Conservation (phyloP, 2,888 invertebrate species). For the Tribolium freemani region DNA sequence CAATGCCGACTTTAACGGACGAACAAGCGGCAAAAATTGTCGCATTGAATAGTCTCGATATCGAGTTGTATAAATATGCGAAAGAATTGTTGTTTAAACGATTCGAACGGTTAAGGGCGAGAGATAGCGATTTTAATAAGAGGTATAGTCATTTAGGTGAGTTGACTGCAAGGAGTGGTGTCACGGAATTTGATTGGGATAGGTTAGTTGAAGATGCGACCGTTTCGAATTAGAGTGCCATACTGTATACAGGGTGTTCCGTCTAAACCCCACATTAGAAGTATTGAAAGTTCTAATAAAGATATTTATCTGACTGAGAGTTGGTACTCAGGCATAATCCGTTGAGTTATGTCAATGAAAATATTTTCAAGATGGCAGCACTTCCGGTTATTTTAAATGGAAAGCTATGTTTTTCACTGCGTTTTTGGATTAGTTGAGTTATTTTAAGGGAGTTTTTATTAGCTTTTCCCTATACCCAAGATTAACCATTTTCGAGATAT, state of each 20-base stretch:
- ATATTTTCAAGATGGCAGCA: too few relatives aligned
- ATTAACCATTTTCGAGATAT: too few relatives aligned
- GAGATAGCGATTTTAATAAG: slow-evolving; percentile 85
- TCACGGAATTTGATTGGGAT: slow-evolving; percentile 92
- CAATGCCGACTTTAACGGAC: slow-evolving; percentile 82
- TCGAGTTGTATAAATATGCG: slow-evolving; percentile 94
- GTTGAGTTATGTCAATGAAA: too few relatives aligned
- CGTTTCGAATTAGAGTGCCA: slow-evolving; percentile 28
- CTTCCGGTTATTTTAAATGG: too few relatives aligned
- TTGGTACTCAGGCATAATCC: too few relatives aligned
- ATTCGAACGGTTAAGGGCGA: slow-evolving; percentile 84
- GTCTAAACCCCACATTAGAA: too few relatives aligned
- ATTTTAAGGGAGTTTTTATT: too few relatives aligned
- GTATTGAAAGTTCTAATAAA: too few relatives aligned
- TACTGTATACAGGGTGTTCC: neutral
- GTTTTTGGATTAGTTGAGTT: too few relatives aligned
- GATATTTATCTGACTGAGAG: too few relatives aligned
- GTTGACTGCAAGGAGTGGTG: slow-evolving; percentile 80
- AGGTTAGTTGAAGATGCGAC: slow-evolving; percentile 79
- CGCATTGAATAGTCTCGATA: slow-evolving; percentile 88
- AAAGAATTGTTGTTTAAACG: slow-evolving; percentile 89
- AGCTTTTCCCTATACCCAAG: too few relatives aligned
- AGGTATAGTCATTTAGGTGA: slow-evolving; percentile 89
- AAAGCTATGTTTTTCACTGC: too few relatives aligned
- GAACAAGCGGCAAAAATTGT: slow-evolving; percentile 83